Percentiles rank a stretch among this genome's conserved stretches.
phyloP scores from a whole-genome alignment of 2,113 vertebrate genomes.

The Myrmecobius fasciatus region DNA sequence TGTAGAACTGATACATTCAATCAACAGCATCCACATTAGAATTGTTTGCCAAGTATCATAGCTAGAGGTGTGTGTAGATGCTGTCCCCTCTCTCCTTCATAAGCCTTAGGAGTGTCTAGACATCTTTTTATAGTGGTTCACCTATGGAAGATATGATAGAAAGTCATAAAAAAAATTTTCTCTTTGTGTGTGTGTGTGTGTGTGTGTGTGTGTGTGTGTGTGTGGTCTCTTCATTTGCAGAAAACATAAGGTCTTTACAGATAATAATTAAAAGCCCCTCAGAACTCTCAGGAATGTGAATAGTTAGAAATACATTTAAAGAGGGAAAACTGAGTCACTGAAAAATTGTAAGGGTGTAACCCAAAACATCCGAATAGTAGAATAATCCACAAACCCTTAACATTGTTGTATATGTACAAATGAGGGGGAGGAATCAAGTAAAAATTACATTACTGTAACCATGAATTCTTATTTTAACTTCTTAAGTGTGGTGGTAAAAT shows the following conservation, averaged over 20 bases:
- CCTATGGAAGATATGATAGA: conserved; percentile 45
- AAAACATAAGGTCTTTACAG: conserved; percentile 8
- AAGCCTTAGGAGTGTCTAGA: neutral
- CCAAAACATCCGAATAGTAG: neutral
- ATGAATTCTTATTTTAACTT: neutral
- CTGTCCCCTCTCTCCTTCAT: neutral
- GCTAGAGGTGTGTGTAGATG: neutral
- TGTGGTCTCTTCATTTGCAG: conserved; percentile 15
- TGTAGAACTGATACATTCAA: conserved; percentile 14
- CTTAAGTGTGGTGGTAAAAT: neutral
- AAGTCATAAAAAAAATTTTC: conserved; percentile 54
- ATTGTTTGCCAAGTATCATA: conserved; percentile 67
- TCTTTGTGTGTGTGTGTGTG: neutral
- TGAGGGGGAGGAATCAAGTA: neutral
- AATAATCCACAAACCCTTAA: neutral
- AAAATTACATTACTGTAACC: neutral
- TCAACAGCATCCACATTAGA: conserved; percentile 24
- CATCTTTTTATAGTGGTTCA: neutral
- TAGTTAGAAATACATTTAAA: neutral
- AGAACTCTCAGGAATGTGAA: neutral
- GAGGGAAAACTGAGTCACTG: neutral
- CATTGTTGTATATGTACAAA: neutral
- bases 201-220: neutral
- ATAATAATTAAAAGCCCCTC: conserved; percentile 20
- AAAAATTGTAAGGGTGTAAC: conserved; percentile 19